Evolutionary conservation across 2,113 vertebrate species (phyloP).

Genomic region (Cynoglossus semilaevis): DNA sequence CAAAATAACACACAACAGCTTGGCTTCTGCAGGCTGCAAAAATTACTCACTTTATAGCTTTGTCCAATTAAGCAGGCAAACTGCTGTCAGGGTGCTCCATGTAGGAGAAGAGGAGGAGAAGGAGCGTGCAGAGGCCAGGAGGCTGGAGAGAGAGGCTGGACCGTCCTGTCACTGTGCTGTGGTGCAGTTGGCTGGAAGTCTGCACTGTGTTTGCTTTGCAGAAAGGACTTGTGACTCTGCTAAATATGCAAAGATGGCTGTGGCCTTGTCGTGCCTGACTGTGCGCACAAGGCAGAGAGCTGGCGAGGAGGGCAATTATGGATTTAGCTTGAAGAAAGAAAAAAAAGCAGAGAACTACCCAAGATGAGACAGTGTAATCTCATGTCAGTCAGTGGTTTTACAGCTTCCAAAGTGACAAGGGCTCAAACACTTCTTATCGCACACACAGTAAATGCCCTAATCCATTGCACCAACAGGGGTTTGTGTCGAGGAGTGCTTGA

Average conservation of each 20-base stretch:
- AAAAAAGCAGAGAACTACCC: neutral
- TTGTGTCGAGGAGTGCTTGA: slow-evolving; percentile 23
- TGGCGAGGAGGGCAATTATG: slow-evolving; percentile 1
- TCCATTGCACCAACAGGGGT: slow-evolving; percentile 22
- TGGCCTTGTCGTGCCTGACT: slow-evolving; percentile 18
- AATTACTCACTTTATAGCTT: slow-evolving; percentile 61
- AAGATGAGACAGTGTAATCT: neutral
- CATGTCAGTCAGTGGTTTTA: slow-evolving; percentile 31
- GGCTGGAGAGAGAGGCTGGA: slow-evolving; percentile 30
- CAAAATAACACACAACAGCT: slow-evolving; percentile 46
- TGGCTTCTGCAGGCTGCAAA: slow-evolving; percentile 50
- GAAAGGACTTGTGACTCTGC: slow-evolving; percentile 23
- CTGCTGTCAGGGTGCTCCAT: slow-evolving; percentile 50
- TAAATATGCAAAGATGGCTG: slow-evolving; percentile 40
- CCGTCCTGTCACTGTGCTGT: slow-evolving; percentile 25
- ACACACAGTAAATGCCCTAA: slow-evolving; percentile 18
- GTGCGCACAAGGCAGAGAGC: slow-evolving; percentile 31
- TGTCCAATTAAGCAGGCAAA: slow-evolving; percentile 48
- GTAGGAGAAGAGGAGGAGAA: slow-evolving; percentile 34
- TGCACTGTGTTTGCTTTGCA: slow-evolving; percentile 40
- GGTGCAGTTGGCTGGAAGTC: slow-evolving; percentile 28
- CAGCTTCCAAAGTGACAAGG: slow-evolving; percentile 23
- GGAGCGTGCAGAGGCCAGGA: slow-evolving; percentile 27
- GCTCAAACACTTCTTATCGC: slow-evolving; percentile 2
- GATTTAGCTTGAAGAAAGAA: too few relatives aligned